Conservation (phyloP, 2,113 vertebrate species). For the Prochilodus magdalenae region DNA sequence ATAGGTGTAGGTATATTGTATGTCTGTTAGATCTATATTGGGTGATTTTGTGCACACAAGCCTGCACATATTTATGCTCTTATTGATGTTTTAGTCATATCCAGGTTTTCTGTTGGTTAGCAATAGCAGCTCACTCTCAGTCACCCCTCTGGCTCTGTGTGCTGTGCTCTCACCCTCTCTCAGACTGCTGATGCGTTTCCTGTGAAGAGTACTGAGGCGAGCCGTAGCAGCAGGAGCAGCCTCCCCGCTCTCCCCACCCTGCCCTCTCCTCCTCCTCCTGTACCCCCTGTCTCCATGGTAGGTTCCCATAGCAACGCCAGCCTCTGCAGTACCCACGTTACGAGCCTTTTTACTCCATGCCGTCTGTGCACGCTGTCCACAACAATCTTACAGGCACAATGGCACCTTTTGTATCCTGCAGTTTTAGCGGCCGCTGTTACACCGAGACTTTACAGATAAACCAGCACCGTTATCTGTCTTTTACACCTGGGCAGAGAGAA, state of each 20-base stretch:
- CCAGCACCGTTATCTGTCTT: conserved; percentile 54
- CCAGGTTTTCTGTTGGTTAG: conserved; percentile 7
- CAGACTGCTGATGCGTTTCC: conserved; percentile 59
- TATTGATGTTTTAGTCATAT: not conserved
- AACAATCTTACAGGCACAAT: conserved; percentile 45
- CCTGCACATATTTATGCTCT: not conserved
- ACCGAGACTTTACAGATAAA: conserved; percentile 55
- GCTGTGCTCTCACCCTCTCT: not conserved
- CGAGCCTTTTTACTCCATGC: conserved; percentile 39
- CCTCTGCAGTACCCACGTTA: conserved; percentile 60
- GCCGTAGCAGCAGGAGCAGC: conserved; percentile 47
- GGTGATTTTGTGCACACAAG: no score
- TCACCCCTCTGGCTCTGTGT: conserved; percentile 26
- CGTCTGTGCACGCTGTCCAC: conserved; percentile 36
- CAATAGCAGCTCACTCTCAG: conserved; percentile 29
- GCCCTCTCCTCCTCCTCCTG: conserved; percentile 52
- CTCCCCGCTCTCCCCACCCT: conserved; percentile 38
- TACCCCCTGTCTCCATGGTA: conserved; percentile 60
- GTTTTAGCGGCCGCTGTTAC: conserved; percentile 43
- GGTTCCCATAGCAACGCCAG: conserved; percentile 69
- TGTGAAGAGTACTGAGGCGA: conserved; percentile 46
- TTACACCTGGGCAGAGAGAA: conserved; percentile 52
- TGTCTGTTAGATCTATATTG: no score
- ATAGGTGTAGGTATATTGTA: no score
- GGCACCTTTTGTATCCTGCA: conserved; percentile 44